Percentiles rank a stretch among this genome's conserved stretches.
phyloP scores from a whole-genome alignment of 2,797 vertebrate genomes.

The Apogon talboti region DNA sequence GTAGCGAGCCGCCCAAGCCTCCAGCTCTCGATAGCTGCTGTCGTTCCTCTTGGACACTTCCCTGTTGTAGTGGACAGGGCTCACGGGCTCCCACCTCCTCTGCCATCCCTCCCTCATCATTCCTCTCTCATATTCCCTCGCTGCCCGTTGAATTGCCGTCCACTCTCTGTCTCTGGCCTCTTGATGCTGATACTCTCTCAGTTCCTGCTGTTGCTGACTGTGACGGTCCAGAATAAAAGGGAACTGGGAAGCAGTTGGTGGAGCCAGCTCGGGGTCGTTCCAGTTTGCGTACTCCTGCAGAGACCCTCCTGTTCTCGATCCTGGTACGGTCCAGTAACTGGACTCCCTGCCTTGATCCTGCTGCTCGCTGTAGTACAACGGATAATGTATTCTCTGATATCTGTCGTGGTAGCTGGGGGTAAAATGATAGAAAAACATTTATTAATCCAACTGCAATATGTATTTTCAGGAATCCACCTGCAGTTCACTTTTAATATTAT shows the following conservation, averaged over 20 bases:
- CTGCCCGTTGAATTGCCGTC: conserved; percentile 51
- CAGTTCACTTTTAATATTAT: neutral
- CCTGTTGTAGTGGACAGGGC: conserved; percentile 58
- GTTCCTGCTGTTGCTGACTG: conserved; percentile 51
- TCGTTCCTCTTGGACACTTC: conserved; percentile 66
- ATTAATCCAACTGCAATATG: conserved; percentile 7
- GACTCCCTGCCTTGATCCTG: conserved; percentile 63
- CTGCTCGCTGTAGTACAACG: conserved; percentile 60
- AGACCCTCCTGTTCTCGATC: conserved; percentile 66
- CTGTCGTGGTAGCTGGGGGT: conserved; percentile 71
- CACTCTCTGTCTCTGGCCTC: conserved; percentile 71
- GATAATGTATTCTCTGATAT: conserved; percentile 63
- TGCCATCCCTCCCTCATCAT: conserved; percentile 68
- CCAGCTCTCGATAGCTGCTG: conserved; percentile 78
- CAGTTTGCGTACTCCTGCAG: conserved; percentile 69
- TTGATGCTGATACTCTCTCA: conserved; percentile 48
- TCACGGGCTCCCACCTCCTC: conserved; percentile 68
- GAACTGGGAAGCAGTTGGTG: conserved; percentile 58
- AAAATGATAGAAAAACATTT: conserved; percentile 23
- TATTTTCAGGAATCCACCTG: neutral
- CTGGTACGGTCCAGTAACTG: conserved; percentile 66
- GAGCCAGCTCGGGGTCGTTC: conserved; percentile 52
- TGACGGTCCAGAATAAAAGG: conserved; percentile 66
- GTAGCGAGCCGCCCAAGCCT: conserved; percentile 79
- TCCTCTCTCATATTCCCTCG: conserved; percentile 65